Evolutionary conservation across 2,888 invertebrate species (phyloP), one percentile per base, ranked within the genome.

Genomic region (Exephanes ischioxanthus): DNA sequence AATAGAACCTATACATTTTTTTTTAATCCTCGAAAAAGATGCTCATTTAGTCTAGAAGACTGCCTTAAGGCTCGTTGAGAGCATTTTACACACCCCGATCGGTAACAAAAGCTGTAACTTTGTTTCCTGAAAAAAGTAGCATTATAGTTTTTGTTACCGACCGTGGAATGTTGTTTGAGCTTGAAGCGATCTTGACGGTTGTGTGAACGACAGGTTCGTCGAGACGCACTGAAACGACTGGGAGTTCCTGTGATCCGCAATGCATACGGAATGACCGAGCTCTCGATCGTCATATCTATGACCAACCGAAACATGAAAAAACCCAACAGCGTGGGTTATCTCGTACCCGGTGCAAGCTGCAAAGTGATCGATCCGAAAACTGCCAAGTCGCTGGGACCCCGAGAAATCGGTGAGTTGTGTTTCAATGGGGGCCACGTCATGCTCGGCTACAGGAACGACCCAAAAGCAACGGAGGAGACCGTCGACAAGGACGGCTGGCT

Each of bases 221-320:
- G 94, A 88, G 95, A 95, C 84, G 94, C 96, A 55, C 94, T 94
- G 51, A 90, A 95, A 87, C 95, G 95, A 14, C 87, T 94, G 45
- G 95, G 95, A 6, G 92, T 96, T 26, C 94, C 95, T 53, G 93
- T 92, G 66, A 95, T 97, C 72, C 95, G 95, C 30, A 97, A 97
- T 93, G 97, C 96, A 4, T 98, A 97, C 91, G 98, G 98, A 0
- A 95, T 98, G 93, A 98, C 97, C 3, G 98, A 98, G 94, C 95
- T 96, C 22, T 96, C 97, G 0, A 94, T 97, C 89, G 95, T 95
- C 19, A 94, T 95, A 67, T 93, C 95, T 0, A 26, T 95, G 14
- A 92, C 94, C 6, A 94, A 94, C 87, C 94, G 90, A 2, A 92
- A 92, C 30, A 89, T 89, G 14, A 90, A 91, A 53, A 95, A 96